Evolutionary conservation across 2,888 invertebrate species (phyloP), one percentile per base, ranked within the genome.

Genomic region (Phyllotreta striolata): DNA sequence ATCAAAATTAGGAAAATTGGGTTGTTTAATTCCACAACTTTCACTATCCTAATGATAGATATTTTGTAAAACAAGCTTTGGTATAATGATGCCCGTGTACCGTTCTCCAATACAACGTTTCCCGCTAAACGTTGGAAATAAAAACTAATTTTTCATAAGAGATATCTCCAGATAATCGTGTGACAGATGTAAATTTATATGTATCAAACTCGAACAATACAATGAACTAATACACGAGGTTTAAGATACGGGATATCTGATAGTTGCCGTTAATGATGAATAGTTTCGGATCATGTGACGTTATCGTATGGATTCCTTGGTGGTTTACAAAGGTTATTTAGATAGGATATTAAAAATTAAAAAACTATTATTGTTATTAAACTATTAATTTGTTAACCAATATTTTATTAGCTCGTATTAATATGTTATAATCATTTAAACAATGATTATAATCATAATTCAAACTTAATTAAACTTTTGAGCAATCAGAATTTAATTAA

Each of bases 131-230:
- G 52, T 52, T 52, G 7, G 41, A 35, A 14, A 52, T 37, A 38
- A 35, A 52, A 60, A 24, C 46, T 54, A 54, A 60, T 60, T 54
- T 60, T 60, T 60, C 60, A 60, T 60, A 7, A 60, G 44, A 60
- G 60, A 52, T 60, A 60, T 57, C 60, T 40, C 44, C 57, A 47
- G 57, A 61, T 62, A 62, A 62, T 62, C 62, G 57, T 60, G 58
- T 65, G 62, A 62, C 54, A 58, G 55, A 62, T 62, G 61, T 58
- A 62, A 65, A 65, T 65, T 57, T 60, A 62, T 64, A 58, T 60
- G 57, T 55, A 54, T 60, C 65, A 65, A 54, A 38, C 54, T 56
- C 44, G 24, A 24, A 65, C 54, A 65, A 65, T 62, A 58, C 62
- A 55, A 65, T 65, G 51, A 64, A 64, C 61, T 59, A 63, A 59